Evolutionary conservation across 1,140 invertebrate species (phyloP).

Genomic region (Bombus impatiens): DNA sequence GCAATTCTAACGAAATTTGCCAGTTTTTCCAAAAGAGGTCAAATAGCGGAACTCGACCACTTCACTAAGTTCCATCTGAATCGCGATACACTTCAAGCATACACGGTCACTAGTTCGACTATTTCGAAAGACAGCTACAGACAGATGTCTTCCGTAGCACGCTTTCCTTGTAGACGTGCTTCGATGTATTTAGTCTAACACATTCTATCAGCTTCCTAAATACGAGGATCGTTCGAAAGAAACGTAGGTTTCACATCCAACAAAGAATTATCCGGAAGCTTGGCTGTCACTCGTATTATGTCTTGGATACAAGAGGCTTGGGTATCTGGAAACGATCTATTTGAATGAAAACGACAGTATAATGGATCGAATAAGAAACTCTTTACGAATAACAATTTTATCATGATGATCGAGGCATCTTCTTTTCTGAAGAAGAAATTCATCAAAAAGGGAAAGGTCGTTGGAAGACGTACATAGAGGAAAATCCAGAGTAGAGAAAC

Average conservation of each 20-base stretch:
- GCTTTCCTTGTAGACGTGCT: neutral
- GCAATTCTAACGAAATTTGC: neutral
- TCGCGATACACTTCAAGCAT: neutral
- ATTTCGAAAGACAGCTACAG: neutral
- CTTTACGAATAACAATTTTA: conserved; percentile 10
- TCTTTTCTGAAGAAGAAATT: neutral
- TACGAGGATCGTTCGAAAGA: neutral
- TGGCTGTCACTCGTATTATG: neutral
- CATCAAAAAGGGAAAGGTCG: neutral
- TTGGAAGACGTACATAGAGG: neutral
- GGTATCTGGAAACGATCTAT: neutral
- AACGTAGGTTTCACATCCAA: neutral
- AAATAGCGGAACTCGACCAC: neutral
- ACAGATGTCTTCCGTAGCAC: neutral
- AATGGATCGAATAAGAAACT: neutral
- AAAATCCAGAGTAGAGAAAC: neutral
- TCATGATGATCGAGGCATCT: neutral
- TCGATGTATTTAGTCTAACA: neutral
- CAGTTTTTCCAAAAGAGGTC: neutral
- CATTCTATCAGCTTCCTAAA: neutral
- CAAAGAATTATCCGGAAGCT: neutral
- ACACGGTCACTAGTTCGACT: neutral
- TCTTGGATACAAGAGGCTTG: neutral
- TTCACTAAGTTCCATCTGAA: neutral
- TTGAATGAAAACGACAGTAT: neutral